A percentile compares a stretch with the other conserved stretches of the same genome.
Evolutionary conservation across 2,113 vertebrate genomes (phyloP).

Genomic region (Cheilinus undulatus): DNA sequence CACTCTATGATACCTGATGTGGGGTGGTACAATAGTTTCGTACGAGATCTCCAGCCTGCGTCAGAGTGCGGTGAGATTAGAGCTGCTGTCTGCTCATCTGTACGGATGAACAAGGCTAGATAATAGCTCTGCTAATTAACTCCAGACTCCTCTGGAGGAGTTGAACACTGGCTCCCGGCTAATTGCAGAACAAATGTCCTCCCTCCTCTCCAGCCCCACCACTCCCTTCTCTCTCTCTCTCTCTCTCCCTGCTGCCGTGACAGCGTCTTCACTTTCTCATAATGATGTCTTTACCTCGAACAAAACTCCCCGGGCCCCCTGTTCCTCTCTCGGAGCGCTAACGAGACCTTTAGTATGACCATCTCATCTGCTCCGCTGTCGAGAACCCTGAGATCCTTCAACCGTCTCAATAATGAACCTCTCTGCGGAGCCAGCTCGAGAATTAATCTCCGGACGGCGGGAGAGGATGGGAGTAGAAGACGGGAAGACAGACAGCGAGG

Average conservation of each 20-base stretch:
- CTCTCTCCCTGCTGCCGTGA: slow-evolving; percentile 45
- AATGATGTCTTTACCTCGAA: slow-evolving; percentile 28
- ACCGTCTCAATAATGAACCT: slow-evolving; percentile 49
- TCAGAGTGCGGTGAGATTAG: slow-evolving; percentile 60
- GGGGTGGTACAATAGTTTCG: slow-evolving; percentile 23
- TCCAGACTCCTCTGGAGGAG: slow-evolving; percentile 63
- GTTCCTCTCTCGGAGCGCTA: slow-evolving; percentile 13
- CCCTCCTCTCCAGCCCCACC: not conserved
- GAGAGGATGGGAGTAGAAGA: slow-evolving; percentile 2
- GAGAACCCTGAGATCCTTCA: slow-evolving; percentile 42
- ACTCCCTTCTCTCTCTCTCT: slow-evolving; percentile 11
- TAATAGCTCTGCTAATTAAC: slow-evolving; percentile 78
- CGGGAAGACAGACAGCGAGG: slow-evolving; percentile 6
- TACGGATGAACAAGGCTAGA: slow-evolving; percentile 59
- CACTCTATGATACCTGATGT: slow-evolving; percentile 42
- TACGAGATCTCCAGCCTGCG: slow-evolving; percentile 46
- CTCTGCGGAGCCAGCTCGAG: slow-evolving; percentile 26
- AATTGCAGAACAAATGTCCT: slow-evolving; percentile 65
- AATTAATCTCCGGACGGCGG: slow-evolving; percentile 41
- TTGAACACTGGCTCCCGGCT: slow-evolving; percentile 46
- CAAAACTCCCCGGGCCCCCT: slow-evolving; percentile 8
- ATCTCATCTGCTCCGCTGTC: slow-evolving; percentile 50
- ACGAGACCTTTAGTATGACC: slow-evolving; percentile 51
- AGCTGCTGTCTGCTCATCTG: slow-evolving; percentile 59
- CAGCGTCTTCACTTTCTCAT: slow-evolving; percentile 55